phyloP scores from a whole-genome alignment of 1,140 invertebrate species.

The Rhagoletis pomonella region DNA sequence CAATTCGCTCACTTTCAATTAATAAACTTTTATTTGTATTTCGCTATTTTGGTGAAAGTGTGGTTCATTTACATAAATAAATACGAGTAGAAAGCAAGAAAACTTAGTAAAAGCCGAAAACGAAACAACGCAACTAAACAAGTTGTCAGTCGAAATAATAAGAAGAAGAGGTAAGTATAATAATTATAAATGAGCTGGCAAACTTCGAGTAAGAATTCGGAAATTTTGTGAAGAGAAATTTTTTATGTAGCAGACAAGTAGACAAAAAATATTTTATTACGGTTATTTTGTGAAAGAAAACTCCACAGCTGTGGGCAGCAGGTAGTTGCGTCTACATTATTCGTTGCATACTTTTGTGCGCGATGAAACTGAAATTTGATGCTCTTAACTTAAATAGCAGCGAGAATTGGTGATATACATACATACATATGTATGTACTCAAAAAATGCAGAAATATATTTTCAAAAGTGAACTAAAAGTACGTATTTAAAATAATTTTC shows the following conservation, averaged over 20 bases:
- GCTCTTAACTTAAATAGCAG: background rate
- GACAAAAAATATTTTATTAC: background rate
- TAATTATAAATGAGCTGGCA: constrained; percentile 39
- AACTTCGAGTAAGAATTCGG: background rate
- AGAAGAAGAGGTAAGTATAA: background rate
- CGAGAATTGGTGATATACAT: background rate
- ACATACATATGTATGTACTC: too few relatives aligned
- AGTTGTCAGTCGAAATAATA: background rate
- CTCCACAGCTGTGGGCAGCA: too few relatives aligned
- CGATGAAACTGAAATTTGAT: background rate
- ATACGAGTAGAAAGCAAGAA: background rate
- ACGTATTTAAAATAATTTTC: too few relatives aligned
- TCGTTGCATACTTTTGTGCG: constrained; percentile 13
- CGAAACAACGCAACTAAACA: background rate
- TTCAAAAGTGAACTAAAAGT: too few relatives aligned
- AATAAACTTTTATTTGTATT: constrained; percentile 41
- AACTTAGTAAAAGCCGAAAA: background rate
- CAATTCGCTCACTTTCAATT: constrained; percentile 13
- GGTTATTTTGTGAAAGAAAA: background rate
- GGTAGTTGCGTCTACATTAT: background rate
- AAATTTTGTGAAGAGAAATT: background rate
- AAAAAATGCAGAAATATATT: too few relatives aligned
- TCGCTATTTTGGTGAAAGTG: constrained; percentile 27
- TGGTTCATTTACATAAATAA: background rate
- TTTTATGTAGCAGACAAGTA: background rate